Conservation (phyloP, 2,797 vertebrate genomes). For the Alfaro cultratus region DNA sequence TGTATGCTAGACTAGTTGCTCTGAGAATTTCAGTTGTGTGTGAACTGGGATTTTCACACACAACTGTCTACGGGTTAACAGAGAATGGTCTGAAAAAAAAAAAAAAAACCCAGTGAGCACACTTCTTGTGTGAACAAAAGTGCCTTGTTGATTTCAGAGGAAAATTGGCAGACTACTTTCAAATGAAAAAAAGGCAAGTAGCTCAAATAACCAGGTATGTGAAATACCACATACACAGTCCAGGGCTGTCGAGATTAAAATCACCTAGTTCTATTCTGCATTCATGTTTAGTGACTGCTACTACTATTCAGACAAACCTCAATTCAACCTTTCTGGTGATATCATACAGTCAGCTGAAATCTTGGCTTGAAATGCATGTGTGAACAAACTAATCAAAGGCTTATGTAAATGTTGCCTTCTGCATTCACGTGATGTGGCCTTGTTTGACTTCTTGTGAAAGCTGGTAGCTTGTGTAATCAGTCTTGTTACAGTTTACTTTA, state of each 20-base stretch:
- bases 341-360: slow-evolving; percentile 57
- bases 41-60: not conserved
- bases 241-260: not conserved
- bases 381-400: slow-evolving; percentile 38
- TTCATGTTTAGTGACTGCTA: not conserved
- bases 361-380: slow-evolving; percentile 62
- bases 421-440: slow-evolving; percentile 18
- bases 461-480: slow-evolving; percentile 44
- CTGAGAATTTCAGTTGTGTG: not conserved
- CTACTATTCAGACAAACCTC: slow-evolving; percentile 1
- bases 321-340: slow-evolving; percentile 65
- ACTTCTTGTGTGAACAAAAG: not conserved
- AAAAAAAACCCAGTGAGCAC: not conserved
- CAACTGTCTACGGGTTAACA: not conserved
- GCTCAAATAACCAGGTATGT: not conserved
- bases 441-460: slow-evolving; percentile 41
- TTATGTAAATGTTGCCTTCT: not conserved
- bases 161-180: not conserved
- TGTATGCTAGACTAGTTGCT: not conserved
- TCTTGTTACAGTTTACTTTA: slow-evolving; percentile 43
- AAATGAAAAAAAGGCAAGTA: not conserved
- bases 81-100: not conserved
- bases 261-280: not conserved
- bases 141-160: not conserved
- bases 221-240: not conserved